Evolutionary conservation across 2,888 invertebrate genomes (phyloP), one percentile per base, ranked within the genome.

Genomic region (Argyresthia goedartella): DNA sequence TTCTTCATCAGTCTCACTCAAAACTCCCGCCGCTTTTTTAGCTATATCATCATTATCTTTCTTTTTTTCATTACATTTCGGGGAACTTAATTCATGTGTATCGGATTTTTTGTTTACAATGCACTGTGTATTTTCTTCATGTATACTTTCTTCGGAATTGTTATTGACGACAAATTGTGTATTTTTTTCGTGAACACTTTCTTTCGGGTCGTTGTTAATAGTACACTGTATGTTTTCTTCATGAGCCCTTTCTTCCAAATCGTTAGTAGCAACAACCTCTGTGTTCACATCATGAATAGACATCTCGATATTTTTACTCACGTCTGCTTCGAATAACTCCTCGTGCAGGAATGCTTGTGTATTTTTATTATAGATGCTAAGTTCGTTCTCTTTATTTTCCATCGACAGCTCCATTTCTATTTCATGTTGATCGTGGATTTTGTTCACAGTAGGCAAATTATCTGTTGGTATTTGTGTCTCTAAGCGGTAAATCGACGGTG

Each of bases 1-100:
- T 47, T 52, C 66, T 53, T 81, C 81, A 57, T 76, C 69, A 11
- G 80, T 80, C 54, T 56, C 60, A 59, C 69, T 63, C 3, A 59
- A 51, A 55, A 60, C 68, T 33, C 55, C 55, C 39, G 52, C 33
- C 8, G 39, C 9, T 8, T 11, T 39, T 39, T n/a, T 39, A n/a
- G 9, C 39, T 11, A n/a, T 1, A 11, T 39, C 39, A 6, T 39
- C 39, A 39, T 39, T 39, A 39, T 39, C 2, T 25, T 25, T 25
- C 25, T 25, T 25, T 35, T 4, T 46, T 11, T 33, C n/a, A 47
- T 34, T 13, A 33, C 44, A 14, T 33, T 13, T 47, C n/a, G n/a
- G 34, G 10, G 11, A 25, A 33, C 25, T 34, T 2, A 13, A 25
- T 47, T 47, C 47, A 8, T 47, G 10, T 3, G 7, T 33, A n/a